Evolutionary conservation across 2,888 invertebrate genomes (phyloP).

Genomic region (Ferrisia virgata): DNA sequence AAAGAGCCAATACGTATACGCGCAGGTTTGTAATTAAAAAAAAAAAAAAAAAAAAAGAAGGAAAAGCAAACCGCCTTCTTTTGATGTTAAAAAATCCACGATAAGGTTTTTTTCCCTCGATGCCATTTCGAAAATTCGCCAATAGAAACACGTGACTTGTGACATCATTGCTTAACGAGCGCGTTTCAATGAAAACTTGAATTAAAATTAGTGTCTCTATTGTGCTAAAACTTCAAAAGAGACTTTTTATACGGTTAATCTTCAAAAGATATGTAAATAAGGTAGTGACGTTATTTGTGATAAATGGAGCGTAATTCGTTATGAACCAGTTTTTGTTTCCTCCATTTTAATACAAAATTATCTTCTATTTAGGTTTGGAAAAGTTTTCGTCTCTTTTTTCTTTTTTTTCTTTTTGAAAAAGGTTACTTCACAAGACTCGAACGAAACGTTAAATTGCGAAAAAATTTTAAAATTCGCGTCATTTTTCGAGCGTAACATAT

Average conservation of each 20-base stretch:
- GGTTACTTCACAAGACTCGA: not conserved
- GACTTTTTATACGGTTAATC: conserved; percentile 10
- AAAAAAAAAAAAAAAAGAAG: not conserved
- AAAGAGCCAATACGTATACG: not conserved
- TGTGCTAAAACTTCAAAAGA: conserved; percentile 19
- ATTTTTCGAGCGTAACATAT: not conserved
- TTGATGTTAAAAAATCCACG: not conserved
- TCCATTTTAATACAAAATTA: too few relatives aligned
- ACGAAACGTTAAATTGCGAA: not conserved
- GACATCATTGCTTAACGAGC: conserved; percentile 28
- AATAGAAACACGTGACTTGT: not conserved
- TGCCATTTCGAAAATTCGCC: not conserved
- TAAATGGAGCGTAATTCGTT: conserved; percentile 39
- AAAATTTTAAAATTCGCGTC: not conserved
- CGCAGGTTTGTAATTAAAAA: conserved; percentile 9
- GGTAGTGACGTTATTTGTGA: not conserved
- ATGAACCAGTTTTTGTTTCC: conserved; percentile 37
- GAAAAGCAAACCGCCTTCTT: not conserved
- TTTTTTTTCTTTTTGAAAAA: not conserved
- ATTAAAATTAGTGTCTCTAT: conserved; percentile 17
- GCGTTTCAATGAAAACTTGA: conserved; percentile 18
- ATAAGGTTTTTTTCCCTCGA: not conserved
- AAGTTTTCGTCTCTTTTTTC: not conserved
- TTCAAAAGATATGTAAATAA: conserved; percentile 36
- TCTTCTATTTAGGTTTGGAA: not conserved